Conservation (phyloP, 2,113 vertebrate genomes). For the Camelus dromedarius region DNA sequence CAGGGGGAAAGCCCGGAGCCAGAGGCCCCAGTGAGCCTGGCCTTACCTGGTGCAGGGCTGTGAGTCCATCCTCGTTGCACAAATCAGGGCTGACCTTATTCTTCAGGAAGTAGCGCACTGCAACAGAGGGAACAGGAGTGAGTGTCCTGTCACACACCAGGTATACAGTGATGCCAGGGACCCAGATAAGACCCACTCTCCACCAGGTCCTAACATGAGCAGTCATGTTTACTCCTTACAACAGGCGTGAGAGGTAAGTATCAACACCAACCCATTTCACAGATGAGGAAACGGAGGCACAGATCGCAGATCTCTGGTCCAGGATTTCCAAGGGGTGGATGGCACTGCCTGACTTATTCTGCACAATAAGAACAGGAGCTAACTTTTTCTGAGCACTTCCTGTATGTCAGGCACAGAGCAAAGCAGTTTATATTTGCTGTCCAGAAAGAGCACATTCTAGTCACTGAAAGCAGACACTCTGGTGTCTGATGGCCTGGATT, state of each 20-base stretch:
- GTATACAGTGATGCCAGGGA: rapidly evolving
- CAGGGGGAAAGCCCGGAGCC: background rate
- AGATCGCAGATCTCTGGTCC: background rate
- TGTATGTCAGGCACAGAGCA: background rate
- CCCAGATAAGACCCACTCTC: background rate
- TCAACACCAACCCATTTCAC: too few relatives aligned
- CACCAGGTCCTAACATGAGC: background rate
- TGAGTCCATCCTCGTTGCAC: conserved; percentile 98
- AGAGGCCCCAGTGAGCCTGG: rapidly evolving
- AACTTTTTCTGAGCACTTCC: background rate
- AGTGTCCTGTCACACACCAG: background rate
- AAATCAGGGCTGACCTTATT: conserved; percentile 96
- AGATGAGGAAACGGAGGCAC: background rate
- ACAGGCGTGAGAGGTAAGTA: background rate
- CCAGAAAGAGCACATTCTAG: background rate
- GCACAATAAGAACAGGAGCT: background rate
- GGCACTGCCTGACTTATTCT: background rate
- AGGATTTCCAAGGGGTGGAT: background rate
- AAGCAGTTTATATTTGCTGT: background rate
- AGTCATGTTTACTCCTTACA: background rate
- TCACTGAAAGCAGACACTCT: background rate
- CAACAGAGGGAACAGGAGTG: conserved; percentile 78
- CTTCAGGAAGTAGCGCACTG: conserved; percentile 97
- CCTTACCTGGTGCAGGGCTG: conserved; percentile 97
- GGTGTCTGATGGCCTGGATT: background rate